Percentiles rank a stretch among this genome's conserved stretches.
phyloP scores from a whole-genome alignment of 2,888 invertebrate species.

The Archaeoteleia sp. region DNA sequence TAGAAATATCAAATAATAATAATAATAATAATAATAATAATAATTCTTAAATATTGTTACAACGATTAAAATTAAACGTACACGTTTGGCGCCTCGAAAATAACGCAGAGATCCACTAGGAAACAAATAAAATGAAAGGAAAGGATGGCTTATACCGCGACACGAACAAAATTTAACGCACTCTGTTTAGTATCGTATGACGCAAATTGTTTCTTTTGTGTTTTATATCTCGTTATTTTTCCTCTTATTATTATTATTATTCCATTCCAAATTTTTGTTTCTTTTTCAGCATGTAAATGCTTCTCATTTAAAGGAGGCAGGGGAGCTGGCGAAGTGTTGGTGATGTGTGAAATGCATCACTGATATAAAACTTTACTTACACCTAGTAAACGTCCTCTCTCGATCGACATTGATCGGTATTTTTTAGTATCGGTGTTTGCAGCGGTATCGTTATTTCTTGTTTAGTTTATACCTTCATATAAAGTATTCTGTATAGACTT shows the following conservation, averaged over 20 bases:
- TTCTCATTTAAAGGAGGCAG: conserved; percentile 53
- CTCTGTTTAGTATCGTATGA: not conserved
- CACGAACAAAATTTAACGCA: not conserved
- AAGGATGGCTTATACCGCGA: conserved; percentile 33
- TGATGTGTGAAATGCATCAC: conserved; percentile 67
- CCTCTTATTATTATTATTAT: too few species aligned
- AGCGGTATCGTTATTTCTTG: conserved; percentile 27
- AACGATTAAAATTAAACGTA: conserved; percentile 66
- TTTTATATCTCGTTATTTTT: too few species aligned
- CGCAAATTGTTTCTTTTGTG: too few species aligned
- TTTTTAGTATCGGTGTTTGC: conserved; percentile 29
- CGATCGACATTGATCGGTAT: conserved; percentile 51
- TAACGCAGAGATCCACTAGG: conserved; percentile 69
- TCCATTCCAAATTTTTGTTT: conserved; percentile 20
- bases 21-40: conserved; percentile 26
- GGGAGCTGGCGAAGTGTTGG: conserved; percentile 62
- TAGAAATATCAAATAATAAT: conserved; percentile 71
- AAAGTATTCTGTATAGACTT: conserved; percentile 73
- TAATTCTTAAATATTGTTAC: conserved; percentile 60
- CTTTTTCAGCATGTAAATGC: conserved; percentile 44
- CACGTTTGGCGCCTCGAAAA: conserved; percentile 57
- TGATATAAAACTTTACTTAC: conserved; percentile 73
- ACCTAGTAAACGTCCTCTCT: conserved; percentile 67
- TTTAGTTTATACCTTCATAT: conserved; percentile 65
- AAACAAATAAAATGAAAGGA: conserved; percentile 55